Conservation (phyloP, 1,140 invertebrate species). For the Drosophila saltans region DNA sequence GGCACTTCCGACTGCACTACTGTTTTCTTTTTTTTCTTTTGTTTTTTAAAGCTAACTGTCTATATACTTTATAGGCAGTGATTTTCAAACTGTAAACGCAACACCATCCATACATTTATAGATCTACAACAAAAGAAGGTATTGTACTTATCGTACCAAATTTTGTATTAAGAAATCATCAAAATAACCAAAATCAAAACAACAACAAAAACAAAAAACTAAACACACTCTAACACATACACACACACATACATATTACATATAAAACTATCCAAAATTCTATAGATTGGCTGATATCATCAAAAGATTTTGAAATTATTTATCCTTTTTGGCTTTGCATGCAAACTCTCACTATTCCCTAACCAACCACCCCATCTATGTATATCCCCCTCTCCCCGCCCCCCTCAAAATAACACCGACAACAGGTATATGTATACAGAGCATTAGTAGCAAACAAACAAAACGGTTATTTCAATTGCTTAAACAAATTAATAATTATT, state of each 20-base stretch:
- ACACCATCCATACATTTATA: slow-evolving; percentile 48
- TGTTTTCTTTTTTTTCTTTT: neutral
- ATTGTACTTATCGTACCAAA: slow-evolving; percentile 3
- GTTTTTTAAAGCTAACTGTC: slow-evolving; percentile 13
- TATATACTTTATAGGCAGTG: neutral
- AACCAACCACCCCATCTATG: neutral
- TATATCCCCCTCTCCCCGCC: neutral
- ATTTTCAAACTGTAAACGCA: slow-evolving; percentile 51
- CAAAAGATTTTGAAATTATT: slow-evolving; percentile 7
- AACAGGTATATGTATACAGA: slow-evolving; percentile 34
- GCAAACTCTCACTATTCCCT: neutral
- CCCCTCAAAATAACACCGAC: slow-evolving; percentile 4
- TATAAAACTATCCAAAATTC: neutral
- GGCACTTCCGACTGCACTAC: neutral
- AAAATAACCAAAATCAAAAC: neutral
- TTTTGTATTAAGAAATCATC: slow-evolving; percentile 1
- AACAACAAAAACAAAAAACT: neutral
- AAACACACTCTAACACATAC: neutral
- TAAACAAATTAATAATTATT: slow-evolving; percentile 25
- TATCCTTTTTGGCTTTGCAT: slow-evolving; percentile 11
- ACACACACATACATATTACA: neutral
- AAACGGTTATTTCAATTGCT: slow-evolving; percentile 24
- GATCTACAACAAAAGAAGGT: slow-evolving; percentile 3
- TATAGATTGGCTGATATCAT: slow-evolving; percentile 7
- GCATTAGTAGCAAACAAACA: neutral